phyloP scores from a whole-genome alignment of 2,113 vertebrate genomes.

The Leptosomus discolor region DNA sequence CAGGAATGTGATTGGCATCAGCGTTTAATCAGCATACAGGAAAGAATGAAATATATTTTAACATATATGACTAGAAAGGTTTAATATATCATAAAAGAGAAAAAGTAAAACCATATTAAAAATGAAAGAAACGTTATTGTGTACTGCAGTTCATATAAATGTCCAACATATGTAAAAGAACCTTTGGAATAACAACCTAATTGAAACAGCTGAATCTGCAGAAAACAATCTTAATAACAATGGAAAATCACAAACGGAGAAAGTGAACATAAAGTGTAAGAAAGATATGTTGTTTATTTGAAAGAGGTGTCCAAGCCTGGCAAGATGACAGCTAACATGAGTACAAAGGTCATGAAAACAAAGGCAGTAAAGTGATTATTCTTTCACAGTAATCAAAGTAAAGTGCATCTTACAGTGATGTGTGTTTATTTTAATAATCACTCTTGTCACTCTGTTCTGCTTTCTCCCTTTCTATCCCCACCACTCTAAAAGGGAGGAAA shows the following conservation, averaged over 20 bases:
- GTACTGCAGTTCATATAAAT: background rate
- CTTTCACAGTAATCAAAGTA: background rate
- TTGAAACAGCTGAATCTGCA: background rate
- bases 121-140: background rate
- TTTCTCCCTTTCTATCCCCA: background rate
- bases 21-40: background rate
- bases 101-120: background rate
- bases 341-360: background rate
- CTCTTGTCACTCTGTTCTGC: background rate
- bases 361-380: background rate
- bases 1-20: background rate
- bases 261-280: background rate
- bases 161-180: background rate
- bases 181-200: background rate
- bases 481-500: background rate
- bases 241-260: background rate
- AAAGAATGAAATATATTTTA: background rate
- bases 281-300: background rate
- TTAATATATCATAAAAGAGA: background rate
- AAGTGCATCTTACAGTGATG: background rate
- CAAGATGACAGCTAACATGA: background rate
- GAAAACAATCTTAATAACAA: background rate
- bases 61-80: background rate
- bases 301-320: background rate
- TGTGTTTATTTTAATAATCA: background rate